These are phyloP conservation scores for Phrixothrix hirtus DNA, from an alignment of 2,888 invertebrate genomes.

Conservation along the genomic window DNA sequence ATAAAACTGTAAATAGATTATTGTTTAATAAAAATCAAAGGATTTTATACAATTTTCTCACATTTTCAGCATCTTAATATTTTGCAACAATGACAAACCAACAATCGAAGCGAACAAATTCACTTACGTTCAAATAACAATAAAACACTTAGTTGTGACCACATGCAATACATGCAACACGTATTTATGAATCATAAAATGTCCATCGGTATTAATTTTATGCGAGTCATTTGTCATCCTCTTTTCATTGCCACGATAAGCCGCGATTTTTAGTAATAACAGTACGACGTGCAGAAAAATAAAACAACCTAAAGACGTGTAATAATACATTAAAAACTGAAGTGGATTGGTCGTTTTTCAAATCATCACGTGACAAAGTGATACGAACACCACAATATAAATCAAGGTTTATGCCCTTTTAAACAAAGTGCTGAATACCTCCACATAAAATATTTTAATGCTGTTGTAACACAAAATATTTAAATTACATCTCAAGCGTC, in stretches of 20 bases:
- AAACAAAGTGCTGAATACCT: conserved; percentile 23
- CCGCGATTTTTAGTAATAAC: conserved; percentile 8
- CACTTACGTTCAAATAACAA: conserved; percentile 28
- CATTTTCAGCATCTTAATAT: conserved; percentile 3
- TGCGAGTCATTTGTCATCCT: conserved; percentile 19
- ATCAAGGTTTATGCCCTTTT: conserved; percentile 24
- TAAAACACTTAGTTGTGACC: conserved; percentile 28
- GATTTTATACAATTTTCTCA: too few relatives aligned
- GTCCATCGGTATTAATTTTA: conserved; percentile 26
- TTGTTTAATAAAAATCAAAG: neutral
- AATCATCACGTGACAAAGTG: conserved; percentile 29
- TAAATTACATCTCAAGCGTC: too few relatives aligned
- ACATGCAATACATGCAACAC: conserved; percentile 26
- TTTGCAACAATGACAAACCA: conserved; percentile 17
- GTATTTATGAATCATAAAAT: conserved; percentile 29
- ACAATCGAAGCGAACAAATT: conserved; percentile 20
- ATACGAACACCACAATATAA: conserved; percentile 27
- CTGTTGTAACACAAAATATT: too few relatives aligned
- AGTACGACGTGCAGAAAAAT: conserved; percentile 19
- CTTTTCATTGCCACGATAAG: conserved; percentile 18
- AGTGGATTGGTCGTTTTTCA: conserved; percentile 25
- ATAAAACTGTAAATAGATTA: conserved; percentile 1
- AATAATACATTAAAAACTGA: conserved; percentile 26
- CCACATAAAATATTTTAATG: too few relatives aligned
- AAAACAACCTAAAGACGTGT: conserved; percentile 11